phyloP scores from a whole-genome alignment of 2,888 invertebrate genomes.

The Tetanocera ferruginea region DNA sequence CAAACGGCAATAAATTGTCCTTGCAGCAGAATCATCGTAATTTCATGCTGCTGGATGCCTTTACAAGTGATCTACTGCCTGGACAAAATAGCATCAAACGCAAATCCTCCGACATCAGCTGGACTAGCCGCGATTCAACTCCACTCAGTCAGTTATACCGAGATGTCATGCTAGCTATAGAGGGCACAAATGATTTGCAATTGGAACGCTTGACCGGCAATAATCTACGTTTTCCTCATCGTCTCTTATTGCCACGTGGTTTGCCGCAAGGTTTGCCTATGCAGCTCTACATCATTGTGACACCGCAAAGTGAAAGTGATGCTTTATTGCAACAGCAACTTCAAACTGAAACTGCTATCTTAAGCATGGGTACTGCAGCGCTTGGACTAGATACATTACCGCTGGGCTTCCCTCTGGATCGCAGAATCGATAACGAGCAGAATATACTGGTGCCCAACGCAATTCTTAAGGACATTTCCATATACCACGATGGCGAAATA shows the following conservation, averaged over 20 bases:
- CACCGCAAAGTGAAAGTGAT: constrained; percentile 60
- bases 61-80: constrained; percentile 72
- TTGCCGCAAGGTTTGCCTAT: constrained; percentile 73
- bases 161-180: constrained; percentile 20
- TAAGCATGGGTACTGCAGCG: constrained; percentile 70
- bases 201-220: constrained; percentile 44
- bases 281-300: constrained; percentile 74
- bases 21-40: constrained; percentile 73
- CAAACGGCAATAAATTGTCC: constrained; percentile 68
- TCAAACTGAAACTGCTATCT: constrained; percentile 24
- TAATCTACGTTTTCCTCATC: constrained; percentile 73
- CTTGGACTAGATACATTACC: constrained; percentile 73
- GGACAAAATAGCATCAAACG: constrained; percentile 68
- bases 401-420: constrained; percentile 80
- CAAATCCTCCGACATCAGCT: constrained; percentile 47
- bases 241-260: constrained; percentile 76
- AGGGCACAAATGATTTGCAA: constrained; percentile 61
- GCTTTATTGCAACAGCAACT: constrained; percentile 1
- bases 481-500: constrained; percentile 39
- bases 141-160: constrained; percentile 68
- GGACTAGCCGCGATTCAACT: constrained; percentile 72
- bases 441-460: constrained; percentile 74
- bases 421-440: constrained; percentile 72
- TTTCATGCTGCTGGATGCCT: constrained; percentile 76
- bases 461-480: constrained; percentile 50